These are phyloP conservation scores for Vicugna pacos DNA, from an alignment of 2,113 vertebrate genomes.

Conservation along the genomic window DNA sequence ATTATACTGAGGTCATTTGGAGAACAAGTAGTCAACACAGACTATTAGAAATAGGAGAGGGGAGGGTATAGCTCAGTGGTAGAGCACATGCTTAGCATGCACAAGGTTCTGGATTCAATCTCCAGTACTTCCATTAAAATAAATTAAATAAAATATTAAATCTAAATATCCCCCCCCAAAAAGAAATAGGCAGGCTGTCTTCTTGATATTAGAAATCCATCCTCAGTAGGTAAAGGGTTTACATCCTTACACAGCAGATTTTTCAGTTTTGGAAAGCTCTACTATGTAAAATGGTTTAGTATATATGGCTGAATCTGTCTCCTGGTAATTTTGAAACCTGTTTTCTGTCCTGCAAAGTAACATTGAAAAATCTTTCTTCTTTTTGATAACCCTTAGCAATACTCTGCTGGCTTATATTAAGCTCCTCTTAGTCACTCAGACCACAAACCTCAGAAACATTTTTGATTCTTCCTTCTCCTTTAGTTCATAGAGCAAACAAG, in stretches of 20 bases:
- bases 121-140: no score
- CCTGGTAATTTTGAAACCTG: background rate
- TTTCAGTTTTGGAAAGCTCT: background rate
- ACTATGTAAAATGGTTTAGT: background rate
- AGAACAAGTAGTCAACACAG: background rate
- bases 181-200: background rate
- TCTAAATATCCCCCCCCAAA: no score
- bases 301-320: background rate
- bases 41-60: background rate
- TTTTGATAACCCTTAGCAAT: background rate
- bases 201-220: background rate
- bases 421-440: background rate
- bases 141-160: no score
- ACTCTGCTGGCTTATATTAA: background rate
- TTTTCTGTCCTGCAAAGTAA: background rate
- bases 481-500: background rate
- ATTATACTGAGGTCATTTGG: background rate
- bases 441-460: background rate
- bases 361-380: background rate
- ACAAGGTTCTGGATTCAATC: no score
- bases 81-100: no score
- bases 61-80: no score
- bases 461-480: background rate
- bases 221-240: background rate
- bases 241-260: background rate